Conservation (phyloP, 2,113 vertebrate genomes). For the Anarrhichthys ocellatus region DNA sequence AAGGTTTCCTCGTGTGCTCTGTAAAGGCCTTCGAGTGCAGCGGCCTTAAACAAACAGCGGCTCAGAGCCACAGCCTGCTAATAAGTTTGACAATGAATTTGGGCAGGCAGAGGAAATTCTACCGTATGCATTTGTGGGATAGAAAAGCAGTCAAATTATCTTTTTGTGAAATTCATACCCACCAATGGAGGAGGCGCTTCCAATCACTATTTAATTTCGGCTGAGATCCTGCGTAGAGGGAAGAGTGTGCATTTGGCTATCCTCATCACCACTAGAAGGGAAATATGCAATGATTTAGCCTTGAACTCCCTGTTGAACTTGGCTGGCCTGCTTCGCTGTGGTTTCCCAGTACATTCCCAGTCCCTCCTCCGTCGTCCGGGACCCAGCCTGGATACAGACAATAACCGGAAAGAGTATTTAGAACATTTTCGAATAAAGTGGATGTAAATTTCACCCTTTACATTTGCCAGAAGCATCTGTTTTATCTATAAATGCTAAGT, state of each 20-base stretch:
- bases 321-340: conserved; percentile 69
- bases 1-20: conserved; percentile 68
- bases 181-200: conserved; percentile 56
- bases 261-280: conserved; percentile 73
- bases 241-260: conserved; percentile 70
- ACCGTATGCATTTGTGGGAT: conserved; percentile 64
- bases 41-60: conserved; percentile 77
- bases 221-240: conserved; percentile 54
- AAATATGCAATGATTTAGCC: conserved; percentile 83
- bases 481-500: conserved; percentile 78
- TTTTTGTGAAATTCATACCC: conserved; percentile 69
- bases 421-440: conserved; percentile 80
- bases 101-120: conserved; percentile 50
- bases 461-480: conserved; percentile 80
- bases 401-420: conserved; percentile 83
- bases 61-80: conserved; percentile 65
- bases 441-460: conserved; percentile 79
- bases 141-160: conserved; percentile 63
- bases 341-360: conserved; percentile 79
- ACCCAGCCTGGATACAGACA: conserved; percentile 75
- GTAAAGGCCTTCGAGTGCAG: conserved; percentile 70
- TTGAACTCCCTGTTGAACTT: conserved; percentile 82
- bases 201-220: conserved; percentile 65
- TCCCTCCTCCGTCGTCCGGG: conserved; percentile 65
- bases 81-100: conserved; percentile 70